phyloP scores from a whole-genome alignment of 2,888 invertebrate species.

The Danaus chrysippus region DNA sequence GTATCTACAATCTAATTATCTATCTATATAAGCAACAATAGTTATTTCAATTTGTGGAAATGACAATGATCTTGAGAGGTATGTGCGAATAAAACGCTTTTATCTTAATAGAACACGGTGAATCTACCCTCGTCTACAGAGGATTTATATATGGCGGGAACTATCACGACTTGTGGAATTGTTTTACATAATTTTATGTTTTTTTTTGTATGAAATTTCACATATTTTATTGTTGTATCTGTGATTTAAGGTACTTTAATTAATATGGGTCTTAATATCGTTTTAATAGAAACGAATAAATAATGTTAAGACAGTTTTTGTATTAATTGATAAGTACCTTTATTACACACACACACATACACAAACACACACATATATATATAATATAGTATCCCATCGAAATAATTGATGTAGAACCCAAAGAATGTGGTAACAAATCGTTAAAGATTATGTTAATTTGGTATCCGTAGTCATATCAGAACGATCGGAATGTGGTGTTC shows the following conservation, averaged over 20 bases:
- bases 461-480: slow-evolving; percentile 5
- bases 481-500: not conserved
- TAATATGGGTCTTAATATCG: too few species aligned
- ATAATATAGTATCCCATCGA: not conserved
- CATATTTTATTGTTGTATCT: too few species aligned
- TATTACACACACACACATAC: too few species aligned
- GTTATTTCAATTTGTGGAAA: slow-evolving; percentile 9
- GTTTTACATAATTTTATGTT: slow-evolving; percentile 5
- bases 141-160: slow-evolving; percentile 31
- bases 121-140: slow-evolving; percentile 29
- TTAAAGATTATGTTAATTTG: slow-evolving; percentile 45
- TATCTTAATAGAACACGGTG: slow-evolving; percentile 29
- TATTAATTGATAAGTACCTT: too few species aligned
- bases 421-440: slow-evolving; percentile 21
- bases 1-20: too few species aligned
- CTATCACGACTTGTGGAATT: slow-evolving; percentile 18
- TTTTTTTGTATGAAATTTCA: too few species aligned
- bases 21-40: not conserved
- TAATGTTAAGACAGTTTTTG: too few species aligned
- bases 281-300: too few species aligned
- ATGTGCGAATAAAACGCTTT: slow-evolving; percentile 25
- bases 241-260: too few species aligned
- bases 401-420: slow-evolving; percentile 12
- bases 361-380: too few species aligned
- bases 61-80: slow-evolving; percentile 8